Evolutionary conservation across 2,113 vertebrate species (phyloP).

Genomic region (Phrynosoma blainvillii): DNA sequence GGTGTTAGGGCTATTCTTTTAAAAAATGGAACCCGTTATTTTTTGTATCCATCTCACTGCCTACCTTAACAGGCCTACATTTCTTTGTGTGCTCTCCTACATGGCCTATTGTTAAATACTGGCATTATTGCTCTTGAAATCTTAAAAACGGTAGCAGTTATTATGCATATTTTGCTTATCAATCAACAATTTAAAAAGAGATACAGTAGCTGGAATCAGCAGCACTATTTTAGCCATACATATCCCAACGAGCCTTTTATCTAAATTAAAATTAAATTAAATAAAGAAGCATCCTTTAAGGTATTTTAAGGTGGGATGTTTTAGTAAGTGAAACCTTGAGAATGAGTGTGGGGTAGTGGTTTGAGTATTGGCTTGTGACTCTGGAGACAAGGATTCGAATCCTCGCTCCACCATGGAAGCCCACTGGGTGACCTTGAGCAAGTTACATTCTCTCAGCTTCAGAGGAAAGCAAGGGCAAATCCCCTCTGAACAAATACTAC

Average conservation of each 20-base stretch:
- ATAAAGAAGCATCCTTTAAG: background rate
- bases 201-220: background rate
- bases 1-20: too few species aligned
- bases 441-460: too few species aligned
- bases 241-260: background rate
- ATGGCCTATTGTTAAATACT: slow-evolving; percentile 8
- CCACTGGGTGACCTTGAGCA: too few species aligned
- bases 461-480: too few species aligned
- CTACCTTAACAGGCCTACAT: background rate
- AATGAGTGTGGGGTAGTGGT: too few species aligned
- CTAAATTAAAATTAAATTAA: background rate
- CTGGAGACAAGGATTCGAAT: too few species aligned
- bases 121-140: background rate
- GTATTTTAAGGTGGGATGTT: background rate
- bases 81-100: slow-evolving; percentile 9
- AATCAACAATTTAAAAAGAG: slow-evolving; percentile 8
- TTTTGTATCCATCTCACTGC: background rate
- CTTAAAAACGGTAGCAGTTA: background rate
- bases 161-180: background rate
- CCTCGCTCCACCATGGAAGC: too few species aligned
- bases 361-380: too few species aligned
- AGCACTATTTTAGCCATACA: slow-evolving; percentile 10
- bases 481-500: too few species aligned
- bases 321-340: background rate
- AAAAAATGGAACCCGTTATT: background rate